phyloP scores from a whole-genome alignment of 2,888 invertebrate genomes.

The Ochropacha duplaris region DNA sequence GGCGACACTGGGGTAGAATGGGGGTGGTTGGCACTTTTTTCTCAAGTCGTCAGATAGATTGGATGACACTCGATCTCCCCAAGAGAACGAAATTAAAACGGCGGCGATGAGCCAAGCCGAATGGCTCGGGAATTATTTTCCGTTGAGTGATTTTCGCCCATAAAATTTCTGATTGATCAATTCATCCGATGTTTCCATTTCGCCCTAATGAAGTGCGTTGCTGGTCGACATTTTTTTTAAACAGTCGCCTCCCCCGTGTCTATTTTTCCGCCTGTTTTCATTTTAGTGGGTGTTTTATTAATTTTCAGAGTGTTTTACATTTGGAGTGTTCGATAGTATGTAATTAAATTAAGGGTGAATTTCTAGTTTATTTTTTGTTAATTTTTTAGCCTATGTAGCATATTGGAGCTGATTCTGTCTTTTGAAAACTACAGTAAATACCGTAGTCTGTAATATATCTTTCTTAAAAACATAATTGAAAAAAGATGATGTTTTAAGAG shows the following conservation, averaged over 20 bases:
- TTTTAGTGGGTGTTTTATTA: conserved; percentile 79
- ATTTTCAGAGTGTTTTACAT: conserved; percentile 58
- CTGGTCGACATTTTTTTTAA: conserved; percentile 55
- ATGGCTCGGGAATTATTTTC: conserved; percentile 79
- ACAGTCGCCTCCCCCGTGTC: conserved; percentile 51
- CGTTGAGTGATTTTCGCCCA: conserved; percentile 81
- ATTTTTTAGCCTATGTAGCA: not conserved
- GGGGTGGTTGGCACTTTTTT: conserved; percentile 55
- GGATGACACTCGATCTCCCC: conserved; percentile 82
- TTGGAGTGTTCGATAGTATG: conserved; percentile 48
- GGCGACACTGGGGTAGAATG: conserved; percentile 24
- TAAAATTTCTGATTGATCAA: conserved; percentile 83
- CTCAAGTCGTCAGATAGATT: conserved; percentile 77
- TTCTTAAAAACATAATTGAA: too few relatives aligned
- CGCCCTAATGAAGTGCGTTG: conserved; percentile 77
- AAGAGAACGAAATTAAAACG: conserved; percentile 81
- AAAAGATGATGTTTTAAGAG: too few relatives aligned
- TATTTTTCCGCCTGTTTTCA: conserved; percentile 79
- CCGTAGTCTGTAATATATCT: too few relatives aligned
- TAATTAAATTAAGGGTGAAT: not conserved
- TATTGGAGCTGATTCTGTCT: not conserved
- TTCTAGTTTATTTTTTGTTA: not conserved
- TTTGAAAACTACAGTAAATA: too few relatives aligned
- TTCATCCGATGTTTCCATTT: conserved; percentile 78
- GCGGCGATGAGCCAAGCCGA: conserved; percentile 78